Evolutionary conservation across 2,888 invertebrate genomes (phyloP).

Genomic region (Oligia fasciuncula): DNA sequence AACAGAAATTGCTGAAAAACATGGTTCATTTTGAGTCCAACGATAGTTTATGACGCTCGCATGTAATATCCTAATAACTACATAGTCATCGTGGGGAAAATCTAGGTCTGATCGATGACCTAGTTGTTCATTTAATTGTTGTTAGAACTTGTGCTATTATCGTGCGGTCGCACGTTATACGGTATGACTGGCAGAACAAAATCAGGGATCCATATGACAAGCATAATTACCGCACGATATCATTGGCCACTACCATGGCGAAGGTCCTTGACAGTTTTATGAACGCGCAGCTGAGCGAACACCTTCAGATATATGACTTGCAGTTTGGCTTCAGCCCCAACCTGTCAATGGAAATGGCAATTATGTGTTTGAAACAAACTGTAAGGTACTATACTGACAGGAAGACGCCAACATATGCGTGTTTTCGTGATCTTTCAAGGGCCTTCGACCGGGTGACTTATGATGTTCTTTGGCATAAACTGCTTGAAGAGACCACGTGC

Average conservation of each 20-base stretch:
- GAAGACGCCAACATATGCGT: conserved; percentile 3
- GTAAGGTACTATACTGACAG: conserved; percentile 5
- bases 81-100: conserved; percentile 3
- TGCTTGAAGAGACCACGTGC: too few relatives aligned
- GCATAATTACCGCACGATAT: conserved; percentile 7
- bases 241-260: neutral
- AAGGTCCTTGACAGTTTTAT: conserved; percentile 4
- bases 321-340: conserved; percentile 1
- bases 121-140: conserved; percentile 9
- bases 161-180: neutral
- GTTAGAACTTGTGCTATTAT: neutral
- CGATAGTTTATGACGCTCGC: conserved; percentile 29
- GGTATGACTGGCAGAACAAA: neutral
- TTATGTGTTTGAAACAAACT: neutral
- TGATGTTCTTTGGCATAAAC: too few relatives aligned
- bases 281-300: conserved; percentile 4
- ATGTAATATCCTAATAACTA: conserved; percentile 46
- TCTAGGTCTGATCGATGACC: conserved; percentile 39
- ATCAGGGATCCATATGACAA: neutral
- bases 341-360: neutral
- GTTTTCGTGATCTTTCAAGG: conserved; percentile 8
- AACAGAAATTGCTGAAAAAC: conserved; percentile 3
- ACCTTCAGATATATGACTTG: conserved; percentile 5
- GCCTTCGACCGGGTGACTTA: conserved; percentile 10
- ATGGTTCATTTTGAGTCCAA: neutral